Evolutionary conservation across 1,140 invertebrate species (phyloP).

Genomic region (Rhagoletis pomonella): DNA sequence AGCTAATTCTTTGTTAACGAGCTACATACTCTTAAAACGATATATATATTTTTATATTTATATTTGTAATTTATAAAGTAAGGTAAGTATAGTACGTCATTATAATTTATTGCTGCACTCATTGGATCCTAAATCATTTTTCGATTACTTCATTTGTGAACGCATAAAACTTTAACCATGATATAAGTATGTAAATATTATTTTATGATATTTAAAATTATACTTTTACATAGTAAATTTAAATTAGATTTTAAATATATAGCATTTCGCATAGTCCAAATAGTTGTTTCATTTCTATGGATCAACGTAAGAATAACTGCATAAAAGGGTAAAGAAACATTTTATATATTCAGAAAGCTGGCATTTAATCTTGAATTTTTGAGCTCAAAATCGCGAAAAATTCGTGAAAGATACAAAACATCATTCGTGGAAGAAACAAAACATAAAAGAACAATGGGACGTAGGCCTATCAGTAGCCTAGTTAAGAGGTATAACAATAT

Average conservation of each 20-base stretch:
- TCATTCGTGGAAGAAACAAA: too few species aligned
- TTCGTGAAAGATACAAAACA: too few species aligned
- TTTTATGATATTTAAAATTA: constrained; percentile 37
- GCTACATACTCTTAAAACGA: background rate
- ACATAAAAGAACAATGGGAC: too few species aligned
- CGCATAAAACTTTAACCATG: background rate
- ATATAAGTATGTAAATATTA: constrained; percentile 19
- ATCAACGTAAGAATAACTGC: background rate
- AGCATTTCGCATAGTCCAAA: background rate
- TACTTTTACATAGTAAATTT: constrained; percentile 11
- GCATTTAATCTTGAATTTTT: too few species aligned
- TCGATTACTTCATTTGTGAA: background rate
- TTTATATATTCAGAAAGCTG: too few species aligned
- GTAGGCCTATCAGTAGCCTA: too few species aligned
- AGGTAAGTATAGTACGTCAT: background rate
- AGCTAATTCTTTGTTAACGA: background rate
- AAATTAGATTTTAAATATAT: background rate
- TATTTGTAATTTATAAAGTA: background rate
- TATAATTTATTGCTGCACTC: constrained; percentile 34
- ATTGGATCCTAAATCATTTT: background rate
- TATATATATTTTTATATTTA: background rate
- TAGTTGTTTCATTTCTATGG: constrained; percentile 5
- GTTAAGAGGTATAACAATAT: too few species aligned
- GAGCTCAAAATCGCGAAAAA: too few species aligned
- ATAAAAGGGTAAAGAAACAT: too few species aligned